Evolutionary conservation across 2,797 vertebrate species (phyloP).

Genomic region (Heteromormyrus szaboi): DNA sequence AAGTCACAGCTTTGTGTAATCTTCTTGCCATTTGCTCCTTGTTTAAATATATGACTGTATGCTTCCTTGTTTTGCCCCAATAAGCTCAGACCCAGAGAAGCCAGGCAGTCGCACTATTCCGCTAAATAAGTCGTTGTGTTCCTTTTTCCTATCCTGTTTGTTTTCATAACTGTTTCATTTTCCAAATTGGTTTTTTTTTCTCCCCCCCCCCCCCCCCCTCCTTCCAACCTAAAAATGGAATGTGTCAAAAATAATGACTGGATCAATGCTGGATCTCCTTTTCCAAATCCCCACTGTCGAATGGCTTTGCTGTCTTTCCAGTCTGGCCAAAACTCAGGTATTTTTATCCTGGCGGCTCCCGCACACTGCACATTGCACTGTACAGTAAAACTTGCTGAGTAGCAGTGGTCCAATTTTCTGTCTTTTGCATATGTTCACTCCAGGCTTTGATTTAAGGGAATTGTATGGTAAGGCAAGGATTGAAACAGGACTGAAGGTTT

Average conservation of each 20-base stretch:
- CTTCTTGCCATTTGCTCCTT: not conserved
- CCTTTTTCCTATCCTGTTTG: not conserved
- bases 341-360: not conserved
- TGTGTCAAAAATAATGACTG: not conserved
- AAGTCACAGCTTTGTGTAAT: not conserved
- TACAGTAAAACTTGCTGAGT: not conserved
- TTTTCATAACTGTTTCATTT: not conserved
- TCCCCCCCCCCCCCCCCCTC: fast-evolving
- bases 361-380: not conserved
- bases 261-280: not conserved
- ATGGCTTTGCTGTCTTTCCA: not conserved
- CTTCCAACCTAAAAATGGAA: not conserved
- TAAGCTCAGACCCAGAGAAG: not conserved
- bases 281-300: not conserved
- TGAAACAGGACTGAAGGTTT: not conserved
- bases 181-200: not conserved
- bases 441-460: not conserved
- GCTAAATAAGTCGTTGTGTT: not conserved
- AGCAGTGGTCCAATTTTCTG: not conserved
- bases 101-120: not conserved
- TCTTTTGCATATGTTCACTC: not conserved
- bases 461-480: not conserved
- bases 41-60: not conserved
- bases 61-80: not conserved
- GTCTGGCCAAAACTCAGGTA: not conserved